Evolutionary conservation across 37 sponge, comb jelly and placozoan genomes (phyloP).

Genomic region (Trichoplax adhaerens): DNA sequence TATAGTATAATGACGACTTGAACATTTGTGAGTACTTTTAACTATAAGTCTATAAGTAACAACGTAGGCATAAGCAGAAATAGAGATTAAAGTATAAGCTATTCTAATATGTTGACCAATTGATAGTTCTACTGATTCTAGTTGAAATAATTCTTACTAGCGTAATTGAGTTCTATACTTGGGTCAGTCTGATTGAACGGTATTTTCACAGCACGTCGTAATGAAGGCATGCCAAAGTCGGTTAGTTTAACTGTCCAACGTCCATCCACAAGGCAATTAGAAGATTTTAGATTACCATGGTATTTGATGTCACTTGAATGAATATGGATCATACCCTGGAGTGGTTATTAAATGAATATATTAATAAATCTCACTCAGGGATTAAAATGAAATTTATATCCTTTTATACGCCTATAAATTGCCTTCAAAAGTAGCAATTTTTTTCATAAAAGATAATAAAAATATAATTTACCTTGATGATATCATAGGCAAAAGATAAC

Average conservation of each 20-base stretch:
- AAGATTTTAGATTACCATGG: constrained; percentile 15
- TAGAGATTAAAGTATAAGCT: neutral
- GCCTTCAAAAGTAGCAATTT: too few species aligned
- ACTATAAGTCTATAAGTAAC: neutral
- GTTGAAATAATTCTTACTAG: neutral
- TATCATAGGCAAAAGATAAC: constrained; percentile 15
- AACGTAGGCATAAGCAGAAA: neutral
- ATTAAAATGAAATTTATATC: neutral
- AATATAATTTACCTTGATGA: constrained; percentile 10
- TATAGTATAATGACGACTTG: neutral
- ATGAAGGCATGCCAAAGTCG: constrained; percentile 12
- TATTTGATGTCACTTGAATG: constrained; percentile 11
- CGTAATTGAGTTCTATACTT: neutral
- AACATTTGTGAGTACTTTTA: neutral
- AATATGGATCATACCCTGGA: constrained; percentile 13
- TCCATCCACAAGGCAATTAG: constrained; percentile 16
- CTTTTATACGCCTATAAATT: neutral
- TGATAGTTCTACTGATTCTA: neutral
- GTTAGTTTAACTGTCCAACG: constrained; percentile 22
- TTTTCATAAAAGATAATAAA: too few species aligned
- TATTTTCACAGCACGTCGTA: constrained; percentile 3
- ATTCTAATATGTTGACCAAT: neutral
- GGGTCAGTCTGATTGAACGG: neutral
- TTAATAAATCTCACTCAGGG: too few species aligned
- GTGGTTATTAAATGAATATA: neutral